These are phyloP conservation scores for Amphiduros pacificus DNA, from an alignment of 2,888 invertebrate species.

Conservation along the genomic window DNA sequence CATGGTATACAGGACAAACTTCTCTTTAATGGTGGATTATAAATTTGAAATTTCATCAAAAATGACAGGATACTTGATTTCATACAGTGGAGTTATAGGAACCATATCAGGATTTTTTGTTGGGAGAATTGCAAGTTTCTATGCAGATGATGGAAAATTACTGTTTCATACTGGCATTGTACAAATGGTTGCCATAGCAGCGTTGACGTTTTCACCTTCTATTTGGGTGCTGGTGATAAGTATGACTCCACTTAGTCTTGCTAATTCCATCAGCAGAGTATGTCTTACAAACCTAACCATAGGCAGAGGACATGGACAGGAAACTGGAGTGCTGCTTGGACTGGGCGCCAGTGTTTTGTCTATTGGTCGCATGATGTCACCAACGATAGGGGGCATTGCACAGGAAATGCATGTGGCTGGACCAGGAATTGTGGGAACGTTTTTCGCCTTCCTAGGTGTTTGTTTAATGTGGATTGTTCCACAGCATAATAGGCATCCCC, in stretches of 20 bases:
- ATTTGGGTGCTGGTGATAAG: constrained; percentile 37
- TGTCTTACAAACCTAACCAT: constrained; percentile 47
- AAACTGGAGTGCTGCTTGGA: constrained; percentile 53
- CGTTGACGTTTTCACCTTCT: constrained; percentile 37
- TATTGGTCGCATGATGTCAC: constrained; percentile 53
- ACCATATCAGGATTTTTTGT: constrained; percentile 49
- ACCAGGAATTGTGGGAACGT: constrained; percentile 49
- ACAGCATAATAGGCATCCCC: too few species aligned
- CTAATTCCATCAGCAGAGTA: constrained; percentile 50
- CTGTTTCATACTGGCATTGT: constrained; percentile 40
- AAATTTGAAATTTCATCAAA: constrained; percentile 46
- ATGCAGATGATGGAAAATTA: constrained; percentile 39
- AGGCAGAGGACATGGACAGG: constrained; percentile 37
- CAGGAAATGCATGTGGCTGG: constrained; percentile 43
- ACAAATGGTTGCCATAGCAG: constrained; percentile 34
- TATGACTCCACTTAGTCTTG: constrained; percentile 47
- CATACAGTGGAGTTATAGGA: constrained; percentile 49
- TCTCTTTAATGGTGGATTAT: constrained; percentile 44
- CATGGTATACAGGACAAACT: constrained; percentile 53
- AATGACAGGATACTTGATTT: constrained; percentile 53
- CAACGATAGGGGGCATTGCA: constrained; percentile 51
- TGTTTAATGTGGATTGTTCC: constrained; percentile 27
- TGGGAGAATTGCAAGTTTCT: constrained; percentile 42
- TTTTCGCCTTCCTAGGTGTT: constrained; percentile 68
- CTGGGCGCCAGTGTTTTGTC: constrained; percentile 56